phyloP scores from a whole-genome alignment of 2,797 vertebrate genomes.

The Phoxinus dragarum region DNA sequence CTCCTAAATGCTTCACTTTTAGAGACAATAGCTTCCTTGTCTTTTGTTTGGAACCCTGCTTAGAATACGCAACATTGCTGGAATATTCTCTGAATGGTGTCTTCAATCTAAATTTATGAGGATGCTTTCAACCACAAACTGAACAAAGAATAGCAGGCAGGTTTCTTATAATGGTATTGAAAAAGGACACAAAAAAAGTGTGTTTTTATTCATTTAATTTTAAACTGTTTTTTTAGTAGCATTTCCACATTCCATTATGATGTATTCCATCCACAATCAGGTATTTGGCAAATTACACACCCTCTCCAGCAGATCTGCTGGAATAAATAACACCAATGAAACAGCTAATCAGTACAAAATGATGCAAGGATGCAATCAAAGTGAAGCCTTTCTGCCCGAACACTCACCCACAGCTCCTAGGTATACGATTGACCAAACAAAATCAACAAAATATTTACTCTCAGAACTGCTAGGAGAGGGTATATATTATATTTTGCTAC shows the following conservation, averaged over 20 bases:
- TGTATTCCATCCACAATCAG: constrained; percentile 27
- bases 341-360: constrained; percentile 30
- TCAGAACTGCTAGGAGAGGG: constrained; percentile 16
- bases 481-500: constrained; percentile 12
- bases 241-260: constrained; percentile 9
- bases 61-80: constrained; percentile 33
- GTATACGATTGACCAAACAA: constrained; percentile 44
- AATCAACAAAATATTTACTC: constrained; percentile 58
- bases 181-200: neutral
- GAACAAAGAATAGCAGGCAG: constrained; percentile 33
- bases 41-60: neutral
- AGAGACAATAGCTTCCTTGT: neutral
- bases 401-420: constrained; percentile 32
- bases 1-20: constrained; percentile 8
- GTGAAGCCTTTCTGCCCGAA: constrained; percentile 19
- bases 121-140: constrained; percentile 28
- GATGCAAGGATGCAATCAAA: constrained; percentile 18
- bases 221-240: neutral
- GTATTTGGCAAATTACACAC: neutral
- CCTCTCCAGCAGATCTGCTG: neutral
- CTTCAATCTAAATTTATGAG: constrained; percentile 57
- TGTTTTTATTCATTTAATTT: neutral
- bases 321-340: constrained; percentile 25
- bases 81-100: constrained; percentile 40
- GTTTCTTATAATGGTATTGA: constrained; percentile 10